These are phyloP conservation scores for Hippotragus niger DNA, from an alignment of 2,113 vertebrate species.

Conservation along the genomic window DNA sequence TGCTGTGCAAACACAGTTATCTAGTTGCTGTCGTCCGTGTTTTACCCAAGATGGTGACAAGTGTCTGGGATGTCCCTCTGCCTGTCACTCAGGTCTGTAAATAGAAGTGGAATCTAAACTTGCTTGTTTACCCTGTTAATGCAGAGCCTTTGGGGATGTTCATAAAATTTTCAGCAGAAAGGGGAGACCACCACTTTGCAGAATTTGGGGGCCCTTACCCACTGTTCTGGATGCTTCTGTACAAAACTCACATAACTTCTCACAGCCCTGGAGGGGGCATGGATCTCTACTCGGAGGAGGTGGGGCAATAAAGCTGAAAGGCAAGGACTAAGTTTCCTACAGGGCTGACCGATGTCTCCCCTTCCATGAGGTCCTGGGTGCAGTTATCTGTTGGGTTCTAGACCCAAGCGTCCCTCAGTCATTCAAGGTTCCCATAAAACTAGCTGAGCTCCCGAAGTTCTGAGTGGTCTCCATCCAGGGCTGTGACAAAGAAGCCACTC, in stretches of 20 bases:
- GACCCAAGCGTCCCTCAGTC: constrained; percentile 57
- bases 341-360: rapidly evolving
- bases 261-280: background rate
- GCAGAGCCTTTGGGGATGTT: background rate
- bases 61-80: background rate
- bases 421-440: constrained; percentile 65
- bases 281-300: rapidly evolving
- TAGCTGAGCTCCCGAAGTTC: constrained; percentile 66
- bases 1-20: too few relatives aligned
- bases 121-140: background rate
- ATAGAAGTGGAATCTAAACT: background rate
- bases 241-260: too few relatives aligned
- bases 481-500: constrained; percentile 59
- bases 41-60: background rate
- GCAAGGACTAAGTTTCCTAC: rapidly evolving
- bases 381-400: constrained; percentile 31
- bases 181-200: background rate
- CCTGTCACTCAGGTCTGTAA: background rate
- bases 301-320: too few relatives aligned
- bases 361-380: background rate
- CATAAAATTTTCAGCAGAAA: constrained; percentile 44
- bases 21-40: background rate
- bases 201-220: background rate
- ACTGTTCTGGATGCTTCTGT: background rate
- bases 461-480: constrained; percentile 50